Evolutionary conservation across 2,888 invertebrate genomes (phyloP), one percentile per base, ranked within the genome.

Genomic region (Fabriciana adippe): DNA sequence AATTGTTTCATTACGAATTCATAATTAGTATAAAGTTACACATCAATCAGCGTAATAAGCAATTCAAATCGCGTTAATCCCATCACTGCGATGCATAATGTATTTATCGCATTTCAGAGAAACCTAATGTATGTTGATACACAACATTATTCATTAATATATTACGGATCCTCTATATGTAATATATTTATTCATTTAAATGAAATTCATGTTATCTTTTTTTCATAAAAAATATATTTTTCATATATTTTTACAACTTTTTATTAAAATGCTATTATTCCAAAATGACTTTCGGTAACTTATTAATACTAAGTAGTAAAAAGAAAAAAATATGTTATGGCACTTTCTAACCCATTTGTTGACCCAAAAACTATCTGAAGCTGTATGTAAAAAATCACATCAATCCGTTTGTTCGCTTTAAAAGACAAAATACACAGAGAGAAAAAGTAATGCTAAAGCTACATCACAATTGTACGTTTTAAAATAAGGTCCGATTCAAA

Each of bases 31-130:
- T 76, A 76, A 76, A 76, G 74, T 81, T 82, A 82, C 85, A 88
- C 85, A 89, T 89, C 90, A 89, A 88, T 90, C 89, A 89, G 78
- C 77, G 81, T 88, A 87, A 90, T 89, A 88, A 90, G 86, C 87
- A 88, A 89, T 90, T 88, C 87, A 86, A 89, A 90, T 89, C 86
- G 76, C 80, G 86, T 87, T 90, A 90, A 89, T 90, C 88, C 85
- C 79, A 78, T 83, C 80, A 80, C 81, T 83, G 81, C 80, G 81
- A 81, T 84, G 82, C 85, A 83, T 78, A 74, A 78, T 75, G 75
- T 77, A 76, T 76, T 74, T 75, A 66, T 64, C 64, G 64, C 69
- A 68, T 73, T 72, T 69, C 72, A 69, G 69, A 66, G 81, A 79
- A 77, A 78, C 77, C 78, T 77, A 78, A 81, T 77, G 78, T 69